Evolutionary conservation across 2,113 vertebrate species (phyloP).

Genomic region (Indri indri): DNA sequence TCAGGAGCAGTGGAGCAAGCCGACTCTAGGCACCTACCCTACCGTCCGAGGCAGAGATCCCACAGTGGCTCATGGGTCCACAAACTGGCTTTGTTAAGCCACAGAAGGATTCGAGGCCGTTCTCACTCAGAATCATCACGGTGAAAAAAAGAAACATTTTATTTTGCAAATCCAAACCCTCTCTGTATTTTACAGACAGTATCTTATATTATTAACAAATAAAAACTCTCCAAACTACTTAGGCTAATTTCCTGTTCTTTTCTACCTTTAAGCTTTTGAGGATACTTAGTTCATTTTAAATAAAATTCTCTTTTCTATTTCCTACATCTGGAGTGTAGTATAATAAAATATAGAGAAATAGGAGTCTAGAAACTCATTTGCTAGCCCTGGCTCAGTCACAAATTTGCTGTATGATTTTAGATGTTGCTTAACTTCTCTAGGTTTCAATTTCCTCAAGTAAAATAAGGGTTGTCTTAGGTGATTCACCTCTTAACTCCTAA

Average conservation of each 20-base stretch:
- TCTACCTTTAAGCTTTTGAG: background rate
- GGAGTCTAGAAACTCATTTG: background rate
- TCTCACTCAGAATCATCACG: background rate
- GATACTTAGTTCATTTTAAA: background rate
- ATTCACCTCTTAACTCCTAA: background rate
- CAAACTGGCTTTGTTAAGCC: background rate
- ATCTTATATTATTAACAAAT: background rate
- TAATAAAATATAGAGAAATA: background rate
- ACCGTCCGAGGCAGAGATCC: background rate
- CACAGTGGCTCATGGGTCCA: fast-evolving
- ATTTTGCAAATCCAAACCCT: background rate
- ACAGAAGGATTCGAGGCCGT: background rate
- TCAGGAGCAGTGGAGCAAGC: background rate
- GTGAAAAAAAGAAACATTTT: background rate
- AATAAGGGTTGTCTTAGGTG: background rate
- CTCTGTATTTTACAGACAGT: background rate
- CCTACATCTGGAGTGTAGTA: background rate
- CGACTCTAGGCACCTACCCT: no score
- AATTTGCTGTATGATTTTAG: background rate
- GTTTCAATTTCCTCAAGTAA: background rate
- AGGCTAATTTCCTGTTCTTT: background rate
- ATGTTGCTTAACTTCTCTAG: background rate
- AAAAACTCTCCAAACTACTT: background rate
- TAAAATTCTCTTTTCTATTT: background rate
- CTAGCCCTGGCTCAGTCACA: background rate